Conservation (phyloP, 2,888 invertebrate species). For the Steinernema hermaphroditum region DNA sequence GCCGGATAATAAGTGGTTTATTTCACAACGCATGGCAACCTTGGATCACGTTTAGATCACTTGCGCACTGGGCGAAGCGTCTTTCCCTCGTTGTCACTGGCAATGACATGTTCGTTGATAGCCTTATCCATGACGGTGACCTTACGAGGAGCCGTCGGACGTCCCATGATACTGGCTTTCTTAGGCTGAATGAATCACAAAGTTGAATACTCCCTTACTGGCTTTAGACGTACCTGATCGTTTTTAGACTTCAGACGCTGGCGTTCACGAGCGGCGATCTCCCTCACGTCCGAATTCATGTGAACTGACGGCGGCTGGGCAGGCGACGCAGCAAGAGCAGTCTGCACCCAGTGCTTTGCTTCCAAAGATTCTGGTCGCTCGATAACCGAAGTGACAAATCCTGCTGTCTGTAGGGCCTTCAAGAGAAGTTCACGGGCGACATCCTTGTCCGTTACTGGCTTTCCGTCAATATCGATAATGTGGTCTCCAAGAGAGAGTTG, state of each 20-base stretch:
- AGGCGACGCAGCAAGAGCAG: constrained; percentile 37
- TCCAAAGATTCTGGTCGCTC: constrained; percentile 47
- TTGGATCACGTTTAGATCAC: not conserved
- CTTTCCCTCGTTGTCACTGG: constrained; percentile 42
- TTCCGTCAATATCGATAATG: constrained; percentile 45
- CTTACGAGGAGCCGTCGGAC: constrained; percentile 1
- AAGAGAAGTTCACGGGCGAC: constrained; percentile 46
- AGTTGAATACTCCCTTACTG: not conserved
- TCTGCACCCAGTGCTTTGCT: constrained; percentile 42
- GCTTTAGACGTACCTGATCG: not conserved
- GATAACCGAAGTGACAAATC: constrained; percentile 41
- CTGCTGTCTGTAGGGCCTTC: constrained; percentile 41
- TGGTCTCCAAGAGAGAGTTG: constrained; percentile 45
- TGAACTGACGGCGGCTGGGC: constrained; percentile 44
- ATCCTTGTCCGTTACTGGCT: constrained; percentile 49
- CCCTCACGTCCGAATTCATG: constrained; percentile 46
- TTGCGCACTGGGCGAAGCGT: constrained; percentile 42
- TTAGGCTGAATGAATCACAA: constrained; percentile 30
- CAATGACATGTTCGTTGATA: constrained; percentile 36
- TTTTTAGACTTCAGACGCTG: constrained; percentile 16
- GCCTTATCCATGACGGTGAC: constrained; percentile 37
- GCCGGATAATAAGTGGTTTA: too few relatives aligned
- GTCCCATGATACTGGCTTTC: constrained; percentile 35
- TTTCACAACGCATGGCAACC: not conserved
- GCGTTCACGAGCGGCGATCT: constrained; percentile 39